Conservation (phyloP, 2,797 vertebrate genomes). For the Poeciliopsis turneri region DNA sequence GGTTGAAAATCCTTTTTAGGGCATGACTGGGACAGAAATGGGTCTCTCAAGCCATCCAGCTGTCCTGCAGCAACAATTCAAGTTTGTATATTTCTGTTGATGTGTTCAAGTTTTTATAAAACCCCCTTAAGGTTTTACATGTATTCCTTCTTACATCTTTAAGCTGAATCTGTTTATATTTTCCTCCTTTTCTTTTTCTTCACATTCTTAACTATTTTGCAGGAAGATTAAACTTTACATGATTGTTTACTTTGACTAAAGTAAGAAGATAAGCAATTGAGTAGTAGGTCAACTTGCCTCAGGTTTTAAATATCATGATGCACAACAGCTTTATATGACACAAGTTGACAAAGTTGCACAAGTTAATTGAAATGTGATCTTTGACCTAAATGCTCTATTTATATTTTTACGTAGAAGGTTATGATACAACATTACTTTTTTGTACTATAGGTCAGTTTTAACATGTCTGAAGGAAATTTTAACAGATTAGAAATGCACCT, state of each 20-base stretch:
- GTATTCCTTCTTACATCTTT: not conserved
- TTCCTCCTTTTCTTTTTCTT: not conserved
- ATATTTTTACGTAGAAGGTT: not conserved
- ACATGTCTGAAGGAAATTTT: not conserved
- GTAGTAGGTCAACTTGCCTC: not conserved
- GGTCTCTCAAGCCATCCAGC: slow-evolving; percentile 52
- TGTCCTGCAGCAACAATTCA: slow-evolving; percentile 26
- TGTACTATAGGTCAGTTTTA: not conserved
- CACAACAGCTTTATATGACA: not conserved
- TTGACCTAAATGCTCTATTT: not conserved
- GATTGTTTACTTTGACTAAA: not conserved
- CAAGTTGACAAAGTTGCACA: not conserved
- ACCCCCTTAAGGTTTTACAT: slow-evolving; percentile 27
- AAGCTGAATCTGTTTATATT: not conserved
- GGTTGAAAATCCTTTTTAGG: slow-evolving; percentile 73
- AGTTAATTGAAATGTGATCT: not conserved
- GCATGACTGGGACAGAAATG: slow-evolving; percentile 48
- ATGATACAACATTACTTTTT: not conserved
- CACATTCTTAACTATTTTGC: not conserved
- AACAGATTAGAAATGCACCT: not conserved
- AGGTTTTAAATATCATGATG: not conserved
- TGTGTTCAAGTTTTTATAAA: slow-evolving; percentile 41
- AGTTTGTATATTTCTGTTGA: slow-evolving; percentile 33
- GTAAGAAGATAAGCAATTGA: not conserved
- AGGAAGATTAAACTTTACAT: not conserved